These are phyloP conservation scores for Saccopteryx bilineata DNA, from an alignment of 2,113 vertebrate genomes.

Conservation along the genomic window DNA sequence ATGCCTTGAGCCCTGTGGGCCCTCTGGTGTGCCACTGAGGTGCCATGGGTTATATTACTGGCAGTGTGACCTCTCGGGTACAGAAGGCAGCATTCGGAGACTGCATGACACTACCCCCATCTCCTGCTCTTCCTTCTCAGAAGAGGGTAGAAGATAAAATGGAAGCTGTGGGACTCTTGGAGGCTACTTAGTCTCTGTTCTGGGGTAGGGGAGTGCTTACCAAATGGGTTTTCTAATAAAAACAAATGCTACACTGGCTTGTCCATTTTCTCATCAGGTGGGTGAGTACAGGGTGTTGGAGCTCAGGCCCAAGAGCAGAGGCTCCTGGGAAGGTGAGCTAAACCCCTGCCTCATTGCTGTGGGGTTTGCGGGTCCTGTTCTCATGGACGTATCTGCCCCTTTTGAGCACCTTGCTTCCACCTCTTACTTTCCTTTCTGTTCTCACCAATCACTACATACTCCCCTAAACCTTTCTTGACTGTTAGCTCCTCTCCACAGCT, in stretches of 20 bases:
- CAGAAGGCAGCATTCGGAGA: background rate
- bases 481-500: background rate
- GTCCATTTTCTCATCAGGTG: background rate
- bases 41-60: background rate
- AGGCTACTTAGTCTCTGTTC: conserved; percentile 43
- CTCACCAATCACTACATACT: rapidly evolving
- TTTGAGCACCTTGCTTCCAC: background rate
- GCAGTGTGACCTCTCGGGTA: background rate
- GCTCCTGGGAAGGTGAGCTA: background rate
- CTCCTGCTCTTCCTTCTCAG: background rate
- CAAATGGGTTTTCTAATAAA: conserved; percentile 81
- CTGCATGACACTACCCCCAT: background rate
- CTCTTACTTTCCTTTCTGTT: background rate
- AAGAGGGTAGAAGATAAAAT: background rate
- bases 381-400: background rate
- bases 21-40: background rate
- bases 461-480: background rate
- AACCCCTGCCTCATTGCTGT: background rate
- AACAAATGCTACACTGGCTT: conserved; percentile 26
- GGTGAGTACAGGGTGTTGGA: background rate
- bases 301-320: background rate
- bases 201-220: conserved; percentile 36
- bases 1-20: background rate
- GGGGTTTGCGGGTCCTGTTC: background rate
- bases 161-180: background rate